These are phyloP conservation scores for Dichetophora obliterata DNA, from an alignment of 2,888 invertebrate species.

Conservation along the genomic window DNA sequence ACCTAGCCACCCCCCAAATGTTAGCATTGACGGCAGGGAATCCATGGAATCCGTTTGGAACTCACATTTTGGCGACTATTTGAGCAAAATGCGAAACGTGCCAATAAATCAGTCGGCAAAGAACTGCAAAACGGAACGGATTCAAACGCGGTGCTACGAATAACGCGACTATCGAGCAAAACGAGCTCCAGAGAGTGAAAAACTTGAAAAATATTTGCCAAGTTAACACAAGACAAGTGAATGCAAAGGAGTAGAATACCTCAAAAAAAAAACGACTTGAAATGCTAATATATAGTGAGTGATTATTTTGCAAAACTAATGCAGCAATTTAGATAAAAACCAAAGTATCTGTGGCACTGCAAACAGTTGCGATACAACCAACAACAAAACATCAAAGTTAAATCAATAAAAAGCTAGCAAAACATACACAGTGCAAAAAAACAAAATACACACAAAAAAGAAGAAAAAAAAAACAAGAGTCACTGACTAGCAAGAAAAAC, in stretches of 20 bases:
- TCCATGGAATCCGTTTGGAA: conserved; percentile 18
- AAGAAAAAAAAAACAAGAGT: neutral
- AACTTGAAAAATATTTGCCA: conserved; percentile 5
- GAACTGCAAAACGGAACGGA: conserved; percentile 44
- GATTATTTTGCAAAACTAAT: neutral
- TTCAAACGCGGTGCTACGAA: conserved; percentile 4
- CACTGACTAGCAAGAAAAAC: conserved; percentile 18
- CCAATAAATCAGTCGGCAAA: conserved; percentile 53
- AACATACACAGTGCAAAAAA: neutral
- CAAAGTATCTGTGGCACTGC: neutral
- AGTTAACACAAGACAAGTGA: conserved; percentile 2
- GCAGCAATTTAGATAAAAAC: neutral
- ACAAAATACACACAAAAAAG: neutral
- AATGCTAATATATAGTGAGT: neutral
- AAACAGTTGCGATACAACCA: conserved; percentile 21
- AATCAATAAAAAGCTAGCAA: conserved; percentile 25
- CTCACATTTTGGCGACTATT: conserved; percentile 40
- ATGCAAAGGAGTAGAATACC: neutral
- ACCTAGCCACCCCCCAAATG: neutral
- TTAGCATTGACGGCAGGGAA: neutral
- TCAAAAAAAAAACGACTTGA: neutral
- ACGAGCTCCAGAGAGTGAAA: conserved; percentile 24
- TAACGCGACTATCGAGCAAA: conserved; percentile 5
- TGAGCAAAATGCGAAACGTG: conserved; percentile 48
- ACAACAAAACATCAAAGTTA: conserved; percentile 14